Evolutionary conservation across 2,797 vertebrate genomes (phyloP).

Genomic region (Manis javanica): DNA sequence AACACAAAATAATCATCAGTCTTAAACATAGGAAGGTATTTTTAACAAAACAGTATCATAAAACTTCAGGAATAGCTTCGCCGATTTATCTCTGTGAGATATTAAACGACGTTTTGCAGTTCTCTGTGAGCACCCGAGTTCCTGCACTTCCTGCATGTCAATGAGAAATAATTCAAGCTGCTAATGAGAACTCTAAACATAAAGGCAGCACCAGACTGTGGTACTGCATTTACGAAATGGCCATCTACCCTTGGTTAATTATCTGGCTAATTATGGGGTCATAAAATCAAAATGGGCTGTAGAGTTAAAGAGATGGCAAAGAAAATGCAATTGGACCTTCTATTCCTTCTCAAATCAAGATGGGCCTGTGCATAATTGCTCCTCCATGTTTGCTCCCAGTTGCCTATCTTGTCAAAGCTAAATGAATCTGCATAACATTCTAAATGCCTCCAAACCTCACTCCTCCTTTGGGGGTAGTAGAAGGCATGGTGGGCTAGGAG

Average conservation of each 20-base stretch:
- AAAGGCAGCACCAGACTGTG: not conserved
- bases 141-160: not conserved
- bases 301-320: not conserved
- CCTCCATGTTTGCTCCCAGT: not conserved
- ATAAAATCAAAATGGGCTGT: not conserved
- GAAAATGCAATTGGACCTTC: not conserved
- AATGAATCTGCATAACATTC: not conserved
- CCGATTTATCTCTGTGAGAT: not conserved
- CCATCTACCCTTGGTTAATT: conserved; percentile 27
- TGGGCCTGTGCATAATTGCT: not conserved
- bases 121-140: not conserved
- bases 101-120: not conserved
- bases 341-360: not conserved
- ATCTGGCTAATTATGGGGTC: not conserved
- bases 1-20: not conserved
- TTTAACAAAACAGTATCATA: not conserved
- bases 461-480: not conserved
- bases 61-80: too few species aligned
- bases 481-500: not conserved
- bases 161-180: not conserved
- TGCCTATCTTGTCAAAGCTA: not conserved
- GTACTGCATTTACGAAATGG: not conserved
- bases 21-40: not conserved
- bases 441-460: not conserved
- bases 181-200: not conserved